A percentile compares a stretch with the other conserved stretches of the same genome.
Evolutionary conservation across 92 coral and sea anemone genomes (phyloP).

Genomic region (Zoanthus solanderi): DNA sequence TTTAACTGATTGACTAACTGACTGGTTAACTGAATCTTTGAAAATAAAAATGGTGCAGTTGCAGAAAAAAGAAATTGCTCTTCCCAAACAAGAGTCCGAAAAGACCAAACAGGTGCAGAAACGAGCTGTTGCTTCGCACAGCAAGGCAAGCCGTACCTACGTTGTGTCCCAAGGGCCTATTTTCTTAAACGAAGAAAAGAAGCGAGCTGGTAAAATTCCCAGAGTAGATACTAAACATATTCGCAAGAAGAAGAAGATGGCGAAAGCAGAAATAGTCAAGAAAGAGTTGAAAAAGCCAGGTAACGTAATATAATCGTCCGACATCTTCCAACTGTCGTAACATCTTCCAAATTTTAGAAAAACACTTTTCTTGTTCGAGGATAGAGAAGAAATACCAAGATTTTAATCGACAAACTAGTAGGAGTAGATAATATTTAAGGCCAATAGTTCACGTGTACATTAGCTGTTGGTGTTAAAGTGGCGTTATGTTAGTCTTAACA

Average conservation of each 20-base stretch:
- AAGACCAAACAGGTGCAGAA: conserved; percentile 26
- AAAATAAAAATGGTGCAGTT: neutral
- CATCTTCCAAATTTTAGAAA: too few relatives aligned
- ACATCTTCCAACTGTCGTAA: too few relatives aligned
- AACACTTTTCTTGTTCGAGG: too few relatives aligned
- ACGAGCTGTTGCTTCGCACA: conserved; percentile 13
- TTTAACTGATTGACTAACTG: too few relatives aligned
- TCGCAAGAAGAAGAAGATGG: neutral
- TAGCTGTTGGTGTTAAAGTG: too few relatives aligned
- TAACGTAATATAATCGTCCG: neutral
- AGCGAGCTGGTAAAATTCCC: neutral
- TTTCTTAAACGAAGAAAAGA: conserved; percentile 57
- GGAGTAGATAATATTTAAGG: too few relatives aligned
- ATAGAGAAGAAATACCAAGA: too few relatives aligned
- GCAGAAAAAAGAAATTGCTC: conserved; percentile 17
- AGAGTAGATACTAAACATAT: conserved; percentile 23
- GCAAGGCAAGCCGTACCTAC: conserved; percentile 61
- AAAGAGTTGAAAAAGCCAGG: conserved; percentile 32
- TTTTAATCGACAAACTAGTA: too few relatives aligned
- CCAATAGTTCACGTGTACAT: too few relatives aligned
- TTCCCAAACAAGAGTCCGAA: neutral
- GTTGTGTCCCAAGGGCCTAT: conserved; percentile 79
- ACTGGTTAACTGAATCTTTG: too few relatives aligned
- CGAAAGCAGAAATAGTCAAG: conserved; percentile 29
- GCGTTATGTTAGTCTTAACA: too few relatives aligned